These are phyloP conservation scores for Ciconia stormi DNA, from an alignment of 2,113 vertebrate genomes.

Conservation along the genomic window DNA sequence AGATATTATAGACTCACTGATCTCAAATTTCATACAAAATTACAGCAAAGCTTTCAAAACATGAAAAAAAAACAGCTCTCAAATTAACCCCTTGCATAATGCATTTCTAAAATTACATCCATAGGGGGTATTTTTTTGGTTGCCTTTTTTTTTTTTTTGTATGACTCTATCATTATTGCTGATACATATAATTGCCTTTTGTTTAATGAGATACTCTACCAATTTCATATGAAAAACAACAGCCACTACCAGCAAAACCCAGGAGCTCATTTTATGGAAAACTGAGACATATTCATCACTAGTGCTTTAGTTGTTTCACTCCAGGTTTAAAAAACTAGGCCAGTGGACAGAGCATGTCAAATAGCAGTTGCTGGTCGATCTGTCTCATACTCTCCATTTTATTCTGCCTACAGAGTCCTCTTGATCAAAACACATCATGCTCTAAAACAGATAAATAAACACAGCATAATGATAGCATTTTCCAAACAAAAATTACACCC, in stretches of 20 bases:
- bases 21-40: conserved; percentile 73
- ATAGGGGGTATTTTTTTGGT: neutral
- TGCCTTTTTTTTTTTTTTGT: neutral
- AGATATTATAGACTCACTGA: conserved; percentile 73
- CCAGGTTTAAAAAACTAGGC: neutral
- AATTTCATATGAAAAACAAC: conserved; percentile 23
- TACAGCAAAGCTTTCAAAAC: conserved; percentile 67
- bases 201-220: conserved; percentile 37
- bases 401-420: neutral
- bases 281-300: neutral
- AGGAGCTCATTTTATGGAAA: neutral
- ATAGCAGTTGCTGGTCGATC: neutral
- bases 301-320: neutral
- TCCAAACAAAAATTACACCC: neutral
- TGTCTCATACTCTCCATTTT: neutral
- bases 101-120: conserved; percentile 46
- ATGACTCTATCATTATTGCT: conserved; percentile 35
- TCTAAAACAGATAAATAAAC: neutral
- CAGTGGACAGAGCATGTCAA: neutral
- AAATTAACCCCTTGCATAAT: conserved; percentile 69
- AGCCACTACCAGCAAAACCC: neutral
- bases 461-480: neutral
- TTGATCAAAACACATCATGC: neutral
- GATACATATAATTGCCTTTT: conserved; percentile 56
- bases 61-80: neutral